Percentiles rank a stretch among this genome's conserved stretches.
These are phyloP conservation scores for Enteromius treurensis DNA, from an alignment of 2,797 vertebrate genomes.

Conservation along the genomic window DNA sequence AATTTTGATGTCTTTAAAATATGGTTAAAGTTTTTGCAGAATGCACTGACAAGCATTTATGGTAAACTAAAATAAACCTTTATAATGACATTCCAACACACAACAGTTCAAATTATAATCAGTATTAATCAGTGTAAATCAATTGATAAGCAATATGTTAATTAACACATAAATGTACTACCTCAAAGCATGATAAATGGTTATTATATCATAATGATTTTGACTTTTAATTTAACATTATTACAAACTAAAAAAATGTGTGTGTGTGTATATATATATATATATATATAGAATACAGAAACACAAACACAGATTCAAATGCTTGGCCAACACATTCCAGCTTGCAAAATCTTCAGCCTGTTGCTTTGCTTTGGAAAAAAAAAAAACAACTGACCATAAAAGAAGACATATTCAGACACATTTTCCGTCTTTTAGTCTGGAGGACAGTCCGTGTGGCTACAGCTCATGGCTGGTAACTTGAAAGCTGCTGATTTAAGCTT, in stretches of 20 bases:
- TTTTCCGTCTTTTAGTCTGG: background rate
- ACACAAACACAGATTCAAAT: background rate
- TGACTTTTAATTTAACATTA: background rate
- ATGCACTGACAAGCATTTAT: no score
- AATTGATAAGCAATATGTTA: background rate
- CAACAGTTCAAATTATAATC: no score
- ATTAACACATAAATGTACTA: background rate
- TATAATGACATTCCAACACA: no score
- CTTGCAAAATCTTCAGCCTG: background rate
- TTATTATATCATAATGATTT: background rate
- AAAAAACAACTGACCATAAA: background rate
- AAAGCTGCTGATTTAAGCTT: background rate
- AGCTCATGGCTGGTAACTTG: background rate
- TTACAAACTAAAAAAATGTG: background rate
- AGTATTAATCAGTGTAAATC: background rate
- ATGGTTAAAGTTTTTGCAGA: no score
- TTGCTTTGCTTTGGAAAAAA: background rate
- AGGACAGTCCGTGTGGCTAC: background rate
- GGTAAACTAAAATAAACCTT: no score
- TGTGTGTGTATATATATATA: no score
- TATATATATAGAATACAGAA: background rate
- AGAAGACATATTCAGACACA: background rate
- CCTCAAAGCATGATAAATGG: background rate
- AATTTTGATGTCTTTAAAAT: no score
- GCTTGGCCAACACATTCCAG: background rate